Base-by-base conservation (phyloP, 2,888 invertebrate species). In the Eubasilissa splendida region DNA sequence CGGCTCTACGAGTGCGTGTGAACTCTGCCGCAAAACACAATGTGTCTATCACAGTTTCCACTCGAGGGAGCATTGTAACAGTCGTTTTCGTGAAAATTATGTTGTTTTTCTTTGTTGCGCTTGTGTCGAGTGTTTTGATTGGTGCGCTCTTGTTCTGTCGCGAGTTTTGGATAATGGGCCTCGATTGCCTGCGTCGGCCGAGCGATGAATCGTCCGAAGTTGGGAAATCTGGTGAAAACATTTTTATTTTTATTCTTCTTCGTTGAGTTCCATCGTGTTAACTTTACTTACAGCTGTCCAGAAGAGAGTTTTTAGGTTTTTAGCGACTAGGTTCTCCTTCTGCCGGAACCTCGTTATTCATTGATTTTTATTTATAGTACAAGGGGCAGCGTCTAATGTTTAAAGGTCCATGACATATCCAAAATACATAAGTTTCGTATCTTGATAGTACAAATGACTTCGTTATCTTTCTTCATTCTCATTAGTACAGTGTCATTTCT, bases 21-120 rank as follows among this genome's bases (percentile, higher is more conserved):
- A 33, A 56, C 22, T n/a, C 33, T 14, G 42, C n/a, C 42, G 68
- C 10, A 3, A 53, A 31, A 33, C 42, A 73, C 58, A 58, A 73
- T 74, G 74, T 5, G 14, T 59, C 59, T 10, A n/a, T 60, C 14
- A 52, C 75, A 75, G 75, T 75, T 75, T 75, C 60, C 75, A 75
- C 59, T 75, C 53, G 42, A 50, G 53, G 53, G 60, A 75, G 75
- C 75, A 59, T 60, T 52, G 14, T 60, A 60, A 75, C 60, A 60
- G 60, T 60, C 50, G 75, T 14, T 60, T 60, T 74, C 22, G 74
- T 59, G 74, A 74, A 74, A 74, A 74, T 59, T 8, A 50, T 42
- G 74, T 42, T 22, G 9, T 50, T 50, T 50, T 33, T 59, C 59
- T n/a, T 50, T 59, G 59, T 59, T 42, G 42, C 42, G 10, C n/a